Percentiles rank a stretch among this genome's conserved stretches.
phyloP scores from a whole-genome alignment of 2,888 invertebrate species.

The Yponomeuta evonymella region DNA sequence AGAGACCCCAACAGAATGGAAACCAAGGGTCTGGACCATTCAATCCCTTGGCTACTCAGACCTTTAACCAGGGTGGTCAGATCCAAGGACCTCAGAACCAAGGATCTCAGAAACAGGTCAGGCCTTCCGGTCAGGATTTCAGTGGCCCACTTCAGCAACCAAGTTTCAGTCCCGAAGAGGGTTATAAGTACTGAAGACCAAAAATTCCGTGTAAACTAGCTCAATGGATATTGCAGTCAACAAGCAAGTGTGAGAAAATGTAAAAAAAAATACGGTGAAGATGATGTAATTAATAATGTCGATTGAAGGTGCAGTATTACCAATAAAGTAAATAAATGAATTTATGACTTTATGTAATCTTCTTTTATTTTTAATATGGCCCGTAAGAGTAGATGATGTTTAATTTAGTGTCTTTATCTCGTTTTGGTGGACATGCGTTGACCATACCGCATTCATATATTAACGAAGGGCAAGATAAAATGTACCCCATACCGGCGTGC shows the following conservation, averaged over 20 bases:
- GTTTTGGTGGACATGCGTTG: no score
- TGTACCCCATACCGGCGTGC: no score
- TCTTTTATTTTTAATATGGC: no score
- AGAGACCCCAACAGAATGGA: constrained; percentile 7
- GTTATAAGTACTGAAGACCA: constrained; percentile 59
- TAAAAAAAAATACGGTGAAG: constrained; percentile 32
- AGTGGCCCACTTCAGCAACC: constrained; percentile 62
- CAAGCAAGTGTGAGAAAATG: constrained; percentile 26
- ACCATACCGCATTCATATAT: no score
- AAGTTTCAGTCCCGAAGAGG: constrained; percentile 61
- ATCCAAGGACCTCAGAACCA: constrained; percentile 23
- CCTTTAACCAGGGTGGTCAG: constrained; percentile 17
- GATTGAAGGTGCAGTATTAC: background rate
- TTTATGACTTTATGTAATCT: background rate
- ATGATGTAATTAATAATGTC: constrained; percentile 20
- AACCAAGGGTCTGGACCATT: background rate
- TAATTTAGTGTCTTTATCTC: no score
- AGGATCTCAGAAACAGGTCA: background rate
- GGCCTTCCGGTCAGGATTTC: constrained; percentile 33
- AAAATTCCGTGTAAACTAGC: constrained; percentile 28
- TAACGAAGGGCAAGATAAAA: no score
- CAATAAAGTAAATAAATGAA: background rate
- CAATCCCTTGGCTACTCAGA: constrained; percentile 10
- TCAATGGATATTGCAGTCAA: constrained; percentile 14
- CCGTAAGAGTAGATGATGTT: no score